Evolutionary conservation across 1,140 invertebrate genomes (phyloP).

Genomic region (Zaprionus vittiger): DNA sequence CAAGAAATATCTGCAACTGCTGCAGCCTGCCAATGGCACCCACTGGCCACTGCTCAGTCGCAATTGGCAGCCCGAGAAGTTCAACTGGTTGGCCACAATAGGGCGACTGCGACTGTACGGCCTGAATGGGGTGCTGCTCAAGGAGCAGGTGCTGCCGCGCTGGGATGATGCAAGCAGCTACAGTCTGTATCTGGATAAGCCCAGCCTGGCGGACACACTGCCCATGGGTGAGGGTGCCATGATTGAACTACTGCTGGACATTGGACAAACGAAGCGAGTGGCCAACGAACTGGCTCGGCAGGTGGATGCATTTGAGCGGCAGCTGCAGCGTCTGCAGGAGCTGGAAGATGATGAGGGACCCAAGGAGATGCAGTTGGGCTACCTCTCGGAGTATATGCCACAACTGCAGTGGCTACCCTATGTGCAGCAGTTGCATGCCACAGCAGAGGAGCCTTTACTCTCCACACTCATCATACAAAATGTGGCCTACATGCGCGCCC

Average conservation of each 20-base stretch:
- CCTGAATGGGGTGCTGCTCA: slow-evolving; percentile 70
- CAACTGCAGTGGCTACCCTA: slow-evolving; percentile 69
- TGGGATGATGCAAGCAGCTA: slow-evolving; percentile 73
- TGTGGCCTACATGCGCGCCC: slow-evolving; percentile 66
- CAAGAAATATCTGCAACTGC: slow-evolving; percentile 73
- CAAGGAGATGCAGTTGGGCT: slow-evolving; percentile 74
- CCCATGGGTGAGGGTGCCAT: slow-evolving; percentile 78
- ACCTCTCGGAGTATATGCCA: slow-evolving; percentile 67
- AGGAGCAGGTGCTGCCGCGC: slow-evolving; percentile 71
- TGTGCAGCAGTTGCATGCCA: slow-evolving; percentile 50
- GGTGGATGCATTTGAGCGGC: slow-evolving; percentile 66
- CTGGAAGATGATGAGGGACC: slow-evolving; percentile 75
- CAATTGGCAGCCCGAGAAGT: slow-evolving; percentile 62
- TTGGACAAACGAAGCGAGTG: slow-evolving; percentile 74
- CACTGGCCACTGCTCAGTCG: slow-evolving; percentile 69
- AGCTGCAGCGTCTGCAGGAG: slow-evolving; percentile 73
- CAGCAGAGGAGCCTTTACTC: slow-evolving; percentile 9
- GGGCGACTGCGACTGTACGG: slow-evolving; percentile 69
- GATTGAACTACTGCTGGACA: slow-evolving; percentile 75
- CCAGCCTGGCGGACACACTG: slow-evolving; percentile 61
- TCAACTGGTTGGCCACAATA: slow-evolving; percentile 70
- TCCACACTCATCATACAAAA: slow-evolving; percentile 76
- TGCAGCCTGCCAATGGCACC: slow-evolving; percentile 55
- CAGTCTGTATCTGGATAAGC: slow-evolving; percentile 75
- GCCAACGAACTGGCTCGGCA: slow-evolving; percentile 71